Percentiles rank a stretch among this genome's conserved stretches.
Conservation (phyloP, 2,113 vertebrate species). For the Cichladusa arquata region DNA sequence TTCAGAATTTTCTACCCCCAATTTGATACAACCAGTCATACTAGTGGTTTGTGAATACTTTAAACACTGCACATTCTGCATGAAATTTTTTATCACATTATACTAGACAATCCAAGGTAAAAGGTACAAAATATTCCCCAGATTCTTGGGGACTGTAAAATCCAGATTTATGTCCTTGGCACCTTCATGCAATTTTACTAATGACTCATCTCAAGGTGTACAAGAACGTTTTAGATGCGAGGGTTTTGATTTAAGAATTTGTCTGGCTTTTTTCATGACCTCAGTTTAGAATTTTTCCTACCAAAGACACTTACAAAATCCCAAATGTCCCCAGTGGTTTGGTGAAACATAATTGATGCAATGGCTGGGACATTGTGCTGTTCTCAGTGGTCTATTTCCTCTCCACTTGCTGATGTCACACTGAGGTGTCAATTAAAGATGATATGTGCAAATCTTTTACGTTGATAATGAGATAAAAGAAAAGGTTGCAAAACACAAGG, state of each 20-base stretch:
- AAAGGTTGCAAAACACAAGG: constrained; percentile 67
- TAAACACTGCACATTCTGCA: neutral
- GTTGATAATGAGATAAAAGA: constrained; percentile 65
- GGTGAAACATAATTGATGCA: constrained; percentile 18
- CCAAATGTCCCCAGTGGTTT: neutral
- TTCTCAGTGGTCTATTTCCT: constrained; percentile 40
- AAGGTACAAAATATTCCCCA: neutral
- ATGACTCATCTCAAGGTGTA: neutral
- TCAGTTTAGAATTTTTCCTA: neutral
- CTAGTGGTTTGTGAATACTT: neutral
- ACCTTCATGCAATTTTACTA: neutral
- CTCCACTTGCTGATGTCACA: constrained; percentile 70
- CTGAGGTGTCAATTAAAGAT: constrained; percentile 75
- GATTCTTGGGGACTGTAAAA: neutral
- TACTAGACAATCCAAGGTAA: neutral
- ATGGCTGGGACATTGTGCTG: constrained; percentile 7
- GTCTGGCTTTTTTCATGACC: neutral
- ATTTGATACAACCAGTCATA: neutral
- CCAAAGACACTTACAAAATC: neutral
- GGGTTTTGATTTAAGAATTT: neutral
- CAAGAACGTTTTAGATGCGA: neutral
- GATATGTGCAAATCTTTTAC: constrained; percentile 76
- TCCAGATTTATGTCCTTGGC: neutral
- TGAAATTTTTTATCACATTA: neutral
- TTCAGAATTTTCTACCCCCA: neutral